Evolutionary conservation across 2,113 vertebrate genomes (phyloP).

Genomic region (Rattus norvegicus): GRCr8 NC_086019.1:164698501-164699000

Average conservation of each 20-base stretch:
- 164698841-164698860: constrained; percentile 81
- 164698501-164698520: background rate
- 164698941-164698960: constrained; percentile 93
- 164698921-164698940: constrained; percentile 89
- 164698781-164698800: constrained; percentile 84
- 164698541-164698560: background rate
- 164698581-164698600: background rate
- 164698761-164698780: constrained; percentile 81
- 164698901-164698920: constrained; percentile 73
- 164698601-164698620: background rate
- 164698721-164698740: constrained; percentile 82
- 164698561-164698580: background rate
- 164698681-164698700: constrained; percentile 84
- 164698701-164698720: constrained; percentile 83
- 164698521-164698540: constrained; percentile 1
- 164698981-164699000: constrained; percentile 35
- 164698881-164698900: constrained; percentile 75
- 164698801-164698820: constrained; percentile 91
- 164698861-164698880: constrained; percentile 74
- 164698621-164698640: constrained; percentile 64
- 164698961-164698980: constrained; percentile 91
- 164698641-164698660: constrained; percentile 98
- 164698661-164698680: constrained; percentile 82
- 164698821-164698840: constrained; percentile 94
- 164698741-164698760: constrained; percentile 81